phyloP scores from a whole-genome alignment of 2,797 vertebrate species.

The Orientallactaga sibirica region DNA sequence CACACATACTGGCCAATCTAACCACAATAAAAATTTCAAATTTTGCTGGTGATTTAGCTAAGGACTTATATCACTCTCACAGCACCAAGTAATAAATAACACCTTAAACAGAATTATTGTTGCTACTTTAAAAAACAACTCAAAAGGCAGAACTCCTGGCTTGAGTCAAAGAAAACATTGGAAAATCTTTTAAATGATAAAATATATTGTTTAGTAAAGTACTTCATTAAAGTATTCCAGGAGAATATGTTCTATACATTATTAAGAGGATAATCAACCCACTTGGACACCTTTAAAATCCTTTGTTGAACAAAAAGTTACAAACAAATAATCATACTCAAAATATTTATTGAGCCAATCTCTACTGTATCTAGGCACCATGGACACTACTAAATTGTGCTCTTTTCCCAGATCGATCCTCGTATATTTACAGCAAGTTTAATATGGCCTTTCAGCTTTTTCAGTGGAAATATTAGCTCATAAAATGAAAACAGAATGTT shows the following conservation, averaged over 20 bases:
- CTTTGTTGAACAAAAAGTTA: slow-evolving; percentile 21
- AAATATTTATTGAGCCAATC: slow-evolving; percentile 42
- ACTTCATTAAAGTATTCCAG: neutral
- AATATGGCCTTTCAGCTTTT: slow-evolving; percentile 53
- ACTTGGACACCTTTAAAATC: slow-evolving; percentile 11
- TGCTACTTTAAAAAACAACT: neutral
- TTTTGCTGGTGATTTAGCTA: neutral
- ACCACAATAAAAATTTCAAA: neutral
- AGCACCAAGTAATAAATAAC: neutral
- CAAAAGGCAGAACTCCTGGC: neutral
- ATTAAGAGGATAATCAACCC: slow-evolving; percentile 6
- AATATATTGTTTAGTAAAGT: slow-evolving; percentile 40
- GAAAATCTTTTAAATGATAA: neutral
- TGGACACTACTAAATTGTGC: neutral
- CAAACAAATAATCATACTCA: slow-evolving; percentile 54
- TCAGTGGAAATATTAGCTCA: slow-evolving; percentile 51
- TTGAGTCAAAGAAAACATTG: slow-evolving; percentile 38
- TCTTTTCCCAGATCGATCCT: slow-evolving; percentile 57
- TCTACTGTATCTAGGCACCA: neutral
- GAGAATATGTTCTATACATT: neutral
- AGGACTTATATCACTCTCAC: neutral
- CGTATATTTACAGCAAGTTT: slow-evolving; percentile 36
- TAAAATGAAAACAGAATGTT: slow-evolving; percentile 57
- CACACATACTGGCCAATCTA: neutral
- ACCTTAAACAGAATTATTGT: slow-evolving; percentile 27